Conservation (phyloP, 2,888 invertebrate genomes). For the Nemapogon koenigi region DNA sequence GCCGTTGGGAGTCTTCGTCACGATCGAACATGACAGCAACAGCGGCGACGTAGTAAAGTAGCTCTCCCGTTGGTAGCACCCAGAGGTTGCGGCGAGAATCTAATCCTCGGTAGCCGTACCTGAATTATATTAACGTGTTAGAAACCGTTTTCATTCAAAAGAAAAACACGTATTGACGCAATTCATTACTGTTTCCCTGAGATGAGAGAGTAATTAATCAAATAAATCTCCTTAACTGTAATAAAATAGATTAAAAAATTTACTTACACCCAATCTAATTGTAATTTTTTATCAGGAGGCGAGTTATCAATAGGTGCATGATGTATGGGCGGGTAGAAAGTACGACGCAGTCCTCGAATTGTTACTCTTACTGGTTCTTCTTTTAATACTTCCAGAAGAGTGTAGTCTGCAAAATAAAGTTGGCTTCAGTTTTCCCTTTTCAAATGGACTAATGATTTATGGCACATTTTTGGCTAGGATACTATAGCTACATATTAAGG, state of each 20-base stretch:
- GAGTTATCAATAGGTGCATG: constrained; percentile 84
- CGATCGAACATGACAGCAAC: constrained; percentile 89
- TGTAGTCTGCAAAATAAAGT: constrained; percentile 68
- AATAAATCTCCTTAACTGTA: neutral
- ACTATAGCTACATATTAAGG: no score
- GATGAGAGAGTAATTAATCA: no score
- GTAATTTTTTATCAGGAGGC: constrained; percentile 87
- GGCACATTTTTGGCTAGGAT: no score
- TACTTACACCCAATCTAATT: constrained; percentile 89
- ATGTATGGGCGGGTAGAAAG: constrained; percentile 87
- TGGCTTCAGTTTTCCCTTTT: neutral
- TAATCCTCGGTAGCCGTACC: constrained; percentile 92
- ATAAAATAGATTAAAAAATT: neutral
- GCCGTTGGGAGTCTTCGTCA: constrained; percentile 86
- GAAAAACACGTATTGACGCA: no score
- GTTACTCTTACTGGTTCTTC: constrained; percentile 86
- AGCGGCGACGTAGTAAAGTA: constrained; percentile 91
- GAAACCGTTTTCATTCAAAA: no score
- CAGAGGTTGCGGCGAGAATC: constrained; percentile 90
- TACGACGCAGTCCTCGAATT: constrained; percentile 80
- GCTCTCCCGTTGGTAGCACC: constrained; percentile 92
- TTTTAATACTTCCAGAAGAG: constrained; percentile 82
- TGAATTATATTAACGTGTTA: constrained; percentile 25
- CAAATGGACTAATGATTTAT: neutral
- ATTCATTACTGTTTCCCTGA: no score